phyloP scores from a whole-genome alignment of 2,888 invertebrate genomes.

The Thalpophila matura region DNA sequence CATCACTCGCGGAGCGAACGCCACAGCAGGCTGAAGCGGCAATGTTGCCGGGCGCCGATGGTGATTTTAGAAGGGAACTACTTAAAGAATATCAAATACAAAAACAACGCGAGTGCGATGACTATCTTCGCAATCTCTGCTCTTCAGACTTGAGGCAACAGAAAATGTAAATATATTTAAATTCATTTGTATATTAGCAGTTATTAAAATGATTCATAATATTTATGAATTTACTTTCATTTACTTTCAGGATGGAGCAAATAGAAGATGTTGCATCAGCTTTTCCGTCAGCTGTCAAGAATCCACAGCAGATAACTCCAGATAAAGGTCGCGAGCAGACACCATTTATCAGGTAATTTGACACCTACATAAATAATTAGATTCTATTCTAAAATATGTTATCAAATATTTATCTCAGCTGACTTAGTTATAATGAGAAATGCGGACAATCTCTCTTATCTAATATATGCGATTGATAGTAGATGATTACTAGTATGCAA shows the following conservation, averaged over 20 bases:
- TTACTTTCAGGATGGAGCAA: conserved; percentile 80
- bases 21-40: conserved; percentile 76
- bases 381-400: background rate
- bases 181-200: conserved; percentile 27
- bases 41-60: conserved; percentile 73
- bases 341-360: conserved; percentile 70
- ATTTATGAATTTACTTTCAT: conserved; percentile 26
- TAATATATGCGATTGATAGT: conserved; percentile 55
- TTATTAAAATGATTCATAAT: conserved; percentile 15
- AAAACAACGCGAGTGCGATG: conserved; percentile 92
- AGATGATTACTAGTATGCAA: conserved; percentile 63
- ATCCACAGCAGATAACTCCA: conserved; percentile 59
- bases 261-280: conserved; percentile 70
- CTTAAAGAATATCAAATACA: conserved; percentile 95
- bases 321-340: conserved; percentile 70
- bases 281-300: conserved; percentile 71
- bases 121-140: conserved; percentile 85
- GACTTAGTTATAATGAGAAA: conserved; percentile 7
- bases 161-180: conserved; percentile 77
- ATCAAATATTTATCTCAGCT: conserved; percentile 16
- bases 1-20: conserved; percentile 77
- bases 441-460: background rate
- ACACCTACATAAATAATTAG: conserved; percentile 15
- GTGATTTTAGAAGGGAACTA: conserved; percentile 92
- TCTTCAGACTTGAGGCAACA: conserved; percentile 82